Evolutionary conservation across 35 echinoderm and acorn worm species (phyloP).

Genomic region (Ptychodera flava): DNA sequence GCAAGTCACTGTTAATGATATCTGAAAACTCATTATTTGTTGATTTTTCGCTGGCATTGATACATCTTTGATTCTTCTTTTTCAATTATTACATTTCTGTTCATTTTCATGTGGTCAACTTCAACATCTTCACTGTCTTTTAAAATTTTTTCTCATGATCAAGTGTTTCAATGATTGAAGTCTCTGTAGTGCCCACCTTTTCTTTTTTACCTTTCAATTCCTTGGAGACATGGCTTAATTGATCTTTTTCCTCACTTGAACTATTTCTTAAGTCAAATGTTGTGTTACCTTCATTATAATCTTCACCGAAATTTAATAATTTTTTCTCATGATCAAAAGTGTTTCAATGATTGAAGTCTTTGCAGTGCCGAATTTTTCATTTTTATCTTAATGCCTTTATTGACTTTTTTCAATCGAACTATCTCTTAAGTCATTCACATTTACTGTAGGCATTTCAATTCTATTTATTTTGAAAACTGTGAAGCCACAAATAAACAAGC

Average conservation of each 20-base stretch:
- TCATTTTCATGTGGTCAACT: neutral
- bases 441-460: neutral
- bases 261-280: no score
- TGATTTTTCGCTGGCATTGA: neutral
- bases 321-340: neutral
- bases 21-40: neutral
- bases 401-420: no score
- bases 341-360: neutral
- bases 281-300: no score
- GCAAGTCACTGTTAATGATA: neutral
- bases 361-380: neutral
- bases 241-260: no score
- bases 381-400: neutral
- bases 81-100: neutral
- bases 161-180: neutral
- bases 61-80: neutral
- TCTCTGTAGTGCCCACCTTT: neutral
- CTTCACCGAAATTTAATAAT: neutral
- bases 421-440: no score
- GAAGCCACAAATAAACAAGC: neutral
- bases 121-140: neutral
- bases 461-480: neutral
- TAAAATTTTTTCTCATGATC: neutral
- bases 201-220: neutral
- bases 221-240: neutral